Conservation (phyloP, 1,140 invertebrate species). For the Pararge aegeria region DNA sequence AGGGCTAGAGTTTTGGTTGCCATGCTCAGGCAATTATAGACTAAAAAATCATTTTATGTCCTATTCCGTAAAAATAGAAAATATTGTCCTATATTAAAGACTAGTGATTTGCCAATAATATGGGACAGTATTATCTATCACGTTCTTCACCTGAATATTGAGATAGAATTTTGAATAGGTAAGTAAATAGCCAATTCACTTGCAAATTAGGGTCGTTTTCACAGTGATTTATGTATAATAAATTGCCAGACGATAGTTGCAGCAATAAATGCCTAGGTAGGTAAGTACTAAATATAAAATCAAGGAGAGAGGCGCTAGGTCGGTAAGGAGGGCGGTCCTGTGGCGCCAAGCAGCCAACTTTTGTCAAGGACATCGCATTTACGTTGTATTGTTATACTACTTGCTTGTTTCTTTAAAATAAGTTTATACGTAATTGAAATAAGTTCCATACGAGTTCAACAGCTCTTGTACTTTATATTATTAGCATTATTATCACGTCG, state of each 20-base stretch:
- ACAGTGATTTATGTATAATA: constrained; percentile 39
- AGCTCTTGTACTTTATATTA: constrained; percentile 15
- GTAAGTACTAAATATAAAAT: constrained; percentile 44
- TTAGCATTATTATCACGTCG: constrained; percentile 31
- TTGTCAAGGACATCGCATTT: constrained; percentile 50
- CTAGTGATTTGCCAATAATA: background rate
- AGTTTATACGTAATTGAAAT: constrained; percentile 18
- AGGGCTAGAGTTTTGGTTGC: too few species aligned
- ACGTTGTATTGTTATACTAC: constrained; percentile 30
- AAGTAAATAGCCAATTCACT: constrained; percentile 29
- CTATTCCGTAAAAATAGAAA: too few species aligned
- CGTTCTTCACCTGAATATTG: background rate
- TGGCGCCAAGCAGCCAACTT: constrained; percentile 45
- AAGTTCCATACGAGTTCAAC: constrained; percentile 21
- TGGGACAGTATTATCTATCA: background rate
- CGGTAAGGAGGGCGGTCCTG: constrained; percentile 20
- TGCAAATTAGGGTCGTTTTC: constrained; percentile 30
- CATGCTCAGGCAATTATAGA: too few species aligned
- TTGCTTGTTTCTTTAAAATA: constrained; percentile 18
- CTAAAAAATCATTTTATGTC: too few species aligned
- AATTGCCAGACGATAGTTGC: constrained; percentile 17
- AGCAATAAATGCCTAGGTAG: constrained; percentile 5
- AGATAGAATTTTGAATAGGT: constrained; percentile 9
- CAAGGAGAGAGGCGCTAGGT: constrained; percentile 26
- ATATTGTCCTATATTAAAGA: background rate